Conservation (phyloP, 2,888 invertebrate genomes). For the Arge pagana region DNA sequence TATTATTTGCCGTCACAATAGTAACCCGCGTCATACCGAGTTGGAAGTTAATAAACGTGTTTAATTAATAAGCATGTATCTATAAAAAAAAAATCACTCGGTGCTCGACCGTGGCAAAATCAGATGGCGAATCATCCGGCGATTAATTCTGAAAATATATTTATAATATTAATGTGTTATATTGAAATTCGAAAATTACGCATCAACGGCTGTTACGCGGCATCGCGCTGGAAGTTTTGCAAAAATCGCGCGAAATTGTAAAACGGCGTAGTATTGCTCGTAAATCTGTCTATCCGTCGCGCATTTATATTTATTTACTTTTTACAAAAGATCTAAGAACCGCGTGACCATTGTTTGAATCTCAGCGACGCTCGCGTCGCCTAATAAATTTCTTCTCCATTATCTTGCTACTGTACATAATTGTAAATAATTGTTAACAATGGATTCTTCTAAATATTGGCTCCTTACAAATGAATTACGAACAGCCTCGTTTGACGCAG, state of each 20-base stretch:
- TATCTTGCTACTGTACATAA: conserved; percentile 32
- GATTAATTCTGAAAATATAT: too few species aligned
- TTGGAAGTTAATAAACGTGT: conserved; percentile 15
- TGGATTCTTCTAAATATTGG: conserved; percentile 35
- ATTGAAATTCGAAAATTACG: too few species aligned
- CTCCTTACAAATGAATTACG: conserved; percentile 38
- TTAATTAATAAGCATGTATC: conserved; percentile 22
- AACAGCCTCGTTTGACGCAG: conserved; percentile 28
- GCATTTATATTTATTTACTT: too few species aligned
- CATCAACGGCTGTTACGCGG: too few species aligned
- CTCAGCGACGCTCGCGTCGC: conserved; percentile 25
- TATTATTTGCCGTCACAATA: conserved; percentile 12
- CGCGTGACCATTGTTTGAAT: conserved; percentile 5
- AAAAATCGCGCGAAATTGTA: too few species aligned
- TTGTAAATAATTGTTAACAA: too few species aligned
- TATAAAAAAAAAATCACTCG: conserved; percentile 19
- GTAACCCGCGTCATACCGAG: conserved; percentile 12
- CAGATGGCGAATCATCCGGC: too few species aligned
- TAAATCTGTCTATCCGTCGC: too few species aligned
- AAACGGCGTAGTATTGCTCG: too few species aligned
- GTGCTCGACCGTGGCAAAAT: not conserved
- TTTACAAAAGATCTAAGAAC: conserved; percentile 4
- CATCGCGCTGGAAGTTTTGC: too few species aligned
- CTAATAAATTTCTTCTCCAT: conserved; percentile 29
- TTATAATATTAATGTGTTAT: too few species aligned